Base-by-base conservation (phyloP, 2,113 vertebrate species). In the Lonchura striata region DNA sequence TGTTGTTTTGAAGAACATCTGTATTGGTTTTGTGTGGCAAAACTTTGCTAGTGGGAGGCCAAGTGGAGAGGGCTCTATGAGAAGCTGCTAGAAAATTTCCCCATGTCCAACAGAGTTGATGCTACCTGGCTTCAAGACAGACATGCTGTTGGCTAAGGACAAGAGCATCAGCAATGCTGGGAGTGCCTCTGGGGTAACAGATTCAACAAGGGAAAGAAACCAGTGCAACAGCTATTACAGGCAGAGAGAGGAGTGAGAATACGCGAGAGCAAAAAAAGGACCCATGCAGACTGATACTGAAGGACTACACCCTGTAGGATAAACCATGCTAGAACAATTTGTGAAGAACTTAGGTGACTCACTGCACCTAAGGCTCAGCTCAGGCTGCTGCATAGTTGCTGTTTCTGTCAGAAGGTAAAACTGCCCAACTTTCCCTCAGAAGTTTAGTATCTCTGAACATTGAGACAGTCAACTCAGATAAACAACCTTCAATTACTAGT, bases 141-240 rank as follows among this genome's bases (percentile, higher is more conserved):
- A 77, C 13, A 19, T 0, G 2, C 22, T 9, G 14, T 4, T 39
- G 20, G 69, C n/a, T 42, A 30, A 81, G 44, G 28, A 15, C 0
- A 0, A 42, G 12, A 59, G 41, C 23, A 72, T 33, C 53, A 53
- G 25, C 13, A 31, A 35, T 9, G 7, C 22, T 25, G 18, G 13
- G 10, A 39, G 12, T 13, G 3, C 17, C 27, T 74, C 64, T 60
- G 18, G 10, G 15, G 19, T 7, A 54, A 82, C 2, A 33, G 15
- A 47, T 14, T 54, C 63, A 50, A 50, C n/a, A 81, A 76, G 22
- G 13, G 19, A 31, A 50, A 46, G 35, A 74, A 80, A 68, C 10
- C 4, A 3, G 2, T 37, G 22, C 25, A 60, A 79, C 25, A 35
- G 24, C 54, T 76, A 22, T 27, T 12, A 59, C 30, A 69, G 33